These are phyloP conservation scores for Thera britannica DNA, from an alignment of 2,888 invertebrate genomes.

Conservation along the genomic window DNA sequence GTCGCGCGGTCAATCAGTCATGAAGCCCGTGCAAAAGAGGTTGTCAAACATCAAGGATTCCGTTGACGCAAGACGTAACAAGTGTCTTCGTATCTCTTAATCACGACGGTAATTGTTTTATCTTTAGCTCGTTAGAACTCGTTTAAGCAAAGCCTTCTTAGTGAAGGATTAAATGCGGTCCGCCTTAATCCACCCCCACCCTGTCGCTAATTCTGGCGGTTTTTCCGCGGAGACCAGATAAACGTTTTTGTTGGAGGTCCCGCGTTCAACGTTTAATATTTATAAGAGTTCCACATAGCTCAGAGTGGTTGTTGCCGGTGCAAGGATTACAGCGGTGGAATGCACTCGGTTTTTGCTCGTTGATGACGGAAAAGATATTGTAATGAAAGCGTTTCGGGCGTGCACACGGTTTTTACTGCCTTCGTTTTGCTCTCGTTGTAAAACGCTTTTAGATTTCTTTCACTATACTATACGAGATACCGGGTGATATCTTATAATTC, in stretches of 20 bases:
- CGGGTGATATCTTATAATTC: slow-evolving; percentile 13
- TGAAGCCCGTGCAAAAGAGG: slow-evolving; percentile 31
- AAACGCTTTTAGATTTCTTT: slow-evolving; percentile 30
- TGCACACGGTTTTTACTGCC: slow-evolving; percentile 45
- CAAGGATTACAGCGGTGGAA: slow-evolving; percentile 70
- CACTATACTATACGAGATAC: slow-evolving; percentile 19
- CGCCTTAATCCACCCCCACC: slow-evolving; percentile 81
- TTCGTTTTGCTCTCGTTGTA: slow-evolving; percentile 32
- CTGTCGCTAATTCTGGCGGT: slow-evolving; percentile 82
- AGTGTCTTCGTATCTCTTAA: slow-evolving; percentile 84
- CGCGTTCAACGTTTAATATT: slow-evolving; percentile 76
- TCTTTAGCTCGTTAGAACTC: slow-evolving; percentile 85
- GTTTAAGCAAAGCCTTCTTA: slow-evolving; percentile 85
- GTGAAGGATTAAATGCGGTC: slow-evolving; percentile 84
- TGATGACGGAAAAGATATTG: slow-evolving; percentile 63
- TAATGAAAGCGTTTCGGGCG: slow-evolving; percentile 60
- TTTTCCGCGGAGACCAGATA: slow-evolving; percentile 82
- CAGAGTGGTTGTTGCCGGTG: slow-evolving; percentile 69
- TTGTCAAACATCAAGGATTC: slow-evolving; percentile 54
- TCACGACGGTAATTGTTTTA: slow-evolving; percentile 84
- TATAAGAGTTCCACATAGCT: slow-evolving; percentile 75
- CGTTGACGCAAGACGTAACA: slow-evolving; percentile 77
- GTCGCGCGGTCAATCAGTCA: background rate
- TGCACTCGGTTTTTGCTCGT: slow-evolving; percentile 68
- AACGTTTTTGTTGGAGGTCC: slow-evolving; percentile 81